Conservation (phyloP, 2,797 vertebrate genomes). For the Gambelia wislizenii region DNA sequence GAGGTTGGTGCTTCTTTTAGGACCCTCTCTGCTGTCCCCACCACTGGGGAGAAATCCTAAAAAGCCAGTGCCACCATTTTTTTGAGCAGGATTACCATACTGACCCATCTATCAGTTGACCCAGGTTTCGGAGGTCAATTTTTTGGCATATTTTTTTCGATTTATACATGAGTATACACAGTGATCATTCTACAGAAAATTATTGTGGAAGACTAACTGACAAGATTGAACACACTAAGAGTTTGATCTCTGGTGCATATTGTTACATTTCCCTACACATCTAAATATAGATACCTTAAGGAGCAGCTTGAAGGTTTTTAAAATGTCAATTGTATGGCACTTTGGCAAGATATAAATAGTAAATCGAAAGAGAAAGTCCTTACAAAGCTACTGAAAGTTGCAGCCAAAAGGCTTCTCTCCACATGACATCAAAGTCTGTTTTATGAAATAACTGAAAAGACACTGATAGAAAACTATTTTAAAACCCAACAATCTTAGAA, state of each 20-base stretch:
- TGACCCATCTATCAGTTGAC: too few relatives aligned
- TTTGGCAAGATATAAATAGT: background rate
- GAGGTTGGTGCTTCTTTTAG: too few relatives aligned
- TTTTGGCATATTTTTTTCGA: too few relatives aligned
- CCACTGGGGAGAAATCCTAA: too few relatives aligned
- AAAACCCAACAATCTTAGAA: background rate
- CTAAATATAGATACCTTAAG: background rate
- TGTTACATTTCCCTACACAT: background rate
- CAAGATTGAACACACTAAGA: background rate
- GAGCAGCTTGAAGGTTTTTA: background rate
- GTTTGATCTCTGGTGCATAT: background rate
- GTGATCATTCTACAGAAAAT: background rate
- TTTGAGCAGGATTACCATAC: too few relatives aligned
- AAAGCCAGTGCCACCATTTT: too few relatives aligned
- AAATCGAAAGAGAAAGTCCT: constrained; percentile 3
- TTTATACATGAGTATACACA: too few relatives aligned
- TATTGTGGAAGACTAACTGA: too few relatives aligned
- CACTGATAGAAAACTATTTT: background rate
- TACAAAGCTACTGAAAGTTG: constrained; percentile 1
- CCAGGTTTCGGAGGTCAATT: too few relatives aligned
- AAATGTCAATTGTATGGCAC: background rate
- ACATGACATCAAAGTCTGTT: background rate
- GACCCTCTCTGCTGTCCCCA: too few relatives aligned
- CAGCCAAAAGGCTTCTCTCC: background rate
- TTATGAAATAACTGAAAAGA: constrained; percentile 13